Evolutionary conservation across 2,113 vertebrate species (phyloP), one percentile per base, ranked within the genome.

Genomic region (Miniopterus natalensis): DNA sequence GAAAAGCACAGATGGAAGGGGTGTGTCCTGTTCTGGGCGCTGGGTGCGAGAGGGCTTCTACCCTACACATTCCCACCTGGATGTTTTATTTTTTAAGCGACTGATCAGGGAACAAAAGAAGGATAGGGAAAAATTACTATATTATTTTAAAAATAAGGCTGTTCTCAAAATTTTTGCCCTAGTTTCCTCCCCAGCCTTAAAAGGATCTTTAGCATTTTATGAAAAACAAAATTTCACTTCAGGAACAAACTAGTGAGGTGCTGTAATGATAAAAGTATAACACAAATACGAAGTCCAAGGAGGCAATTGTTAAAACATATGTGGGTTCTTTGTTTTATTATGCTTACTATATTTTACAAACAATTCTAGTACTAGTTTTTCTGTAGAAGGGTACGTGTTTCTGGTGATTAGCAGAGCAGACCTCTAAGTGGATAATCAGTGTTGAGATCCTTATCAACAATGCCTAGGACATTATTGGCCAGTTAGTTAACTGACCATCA

Each of bases 271-370:
- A 25, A 73, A 94, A 84, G 23, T 8, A 23, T 71, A 31, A 63
- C 25, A 45, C 15, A 47, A 86, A 27, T 31, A 29, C 3, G 55
- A 87, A 47, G 8, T n/a, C 14, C 49, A 85, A 90, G 9, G 15
- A 90, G 63, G 23, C 40, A 59, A 15, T 27, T 81, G 40, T 59
- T 61, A 20, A 80, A 47, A 79, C 68, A 85, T 11, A 73, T 2
- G 2, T 31, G 27, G 2, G 13, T 74, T 92, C 27, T 55, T 74
- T 63, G 13, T 40, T 84, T 92, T 61, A n/a, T 42, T 68, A 88
- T 85, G 29, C 23, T 96, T 47, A 49, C 10, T 23, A 55, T 8
- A 78, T 80, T 93, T 81, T 71, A 85, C 31, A 63, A 93, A 88
- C 8, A 61, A 66, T 49, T 42, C 2, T 57, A 53, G 10, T 14